phyloP scores from a whole-genome alignment of 2,113 vertebrate genomes.

The Pluvialis apricaria region DNA sequence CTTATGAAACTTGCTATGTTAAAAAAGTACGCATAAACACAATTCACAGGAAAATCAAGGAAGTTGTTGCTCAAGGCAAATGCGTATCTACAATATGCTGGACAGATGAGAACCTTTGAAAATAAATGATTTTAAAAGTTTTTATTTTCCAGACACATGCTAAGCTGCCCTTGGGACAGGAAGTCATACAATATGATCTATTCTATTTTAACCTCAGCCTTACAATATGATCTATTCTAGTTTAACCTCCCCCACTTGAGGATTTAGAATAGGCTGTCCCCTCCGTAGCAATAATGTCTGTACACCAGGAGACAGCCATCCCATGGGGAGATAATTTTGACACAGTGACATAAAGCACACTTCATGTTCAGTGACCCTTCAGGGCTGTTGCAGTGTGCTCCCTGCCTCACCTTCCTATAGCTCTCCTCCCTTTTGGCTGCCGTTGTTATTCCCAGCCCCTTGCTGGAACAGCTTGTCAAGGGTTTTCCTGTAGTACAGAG shows the following conservation, averaged over 20 bases:
- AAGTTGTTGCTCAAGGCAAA: not conserved
- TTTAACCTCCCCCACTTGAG: conserved; percentile 25
- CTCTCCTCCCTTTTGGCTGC: conserved; percentile 50
- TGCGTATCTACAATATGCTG: not conserved
- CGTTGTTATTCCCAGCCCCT: not conserved
- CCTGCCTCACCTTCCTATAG: conserved; percentile 52
- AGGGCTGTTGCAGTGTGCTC: conserved; percentile 1
- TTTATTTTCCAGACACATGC: conserved; percentile 1
- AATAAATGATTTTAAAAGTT: not conserved
- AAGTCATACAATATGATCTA: conserved; percentile 5
- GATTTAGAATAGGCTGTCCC: conserved; percentile 31
- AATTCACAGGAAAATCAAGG: not conserved
- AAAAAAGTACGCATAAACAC: not conserved
- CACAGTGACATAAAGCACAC: conserved; percentile 56
- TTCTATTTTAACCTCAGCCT: not conserved
- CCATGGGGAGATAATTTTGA: conserved; percentile 37
- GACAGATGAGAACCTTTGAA: not conserved
- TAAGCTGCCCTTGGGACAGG: not conserved
- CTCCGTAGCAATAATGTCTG: not conserved
- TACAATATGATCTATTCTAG: conserved; percentile 28
- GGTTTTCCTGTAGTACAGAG: conserved; percentile 47
- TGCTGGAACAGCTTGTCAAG: conserved; percentile 47
- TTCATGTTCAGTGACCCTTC: conserved; percentile 1
- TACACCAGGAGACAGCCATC: conserved; percentile 11
- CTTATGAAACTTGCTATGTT: not conserved